These are phyloP conservation scores for Trachelus iudaicus DNA, from an alignment of 2,888 invertebrate genomes.

Conservation along the genomic window DNA sequence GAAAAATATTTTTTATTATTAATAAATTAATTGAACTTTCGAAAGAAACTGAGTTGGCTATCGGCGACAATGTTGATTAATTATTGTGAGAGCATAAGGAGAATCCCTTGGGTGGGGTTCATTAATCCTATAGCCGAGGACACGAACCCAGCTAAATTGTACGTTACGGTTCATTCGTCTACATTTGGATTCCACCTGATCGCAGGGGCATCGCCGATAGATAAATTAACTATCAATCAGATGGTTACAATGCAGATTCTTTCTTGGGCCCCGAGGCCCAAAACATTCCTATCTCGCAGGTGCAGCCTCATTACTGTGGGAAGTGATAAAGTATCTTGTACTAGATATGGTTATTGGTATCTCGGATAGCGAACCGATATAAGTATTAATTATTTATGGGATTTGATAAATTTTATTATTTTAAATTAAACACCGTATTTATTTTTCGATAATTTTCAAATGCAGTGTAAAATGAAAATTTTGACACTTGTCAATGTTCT, in stretches of 20 bases:
- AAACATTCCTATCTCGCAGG: conserved; percentile 36
- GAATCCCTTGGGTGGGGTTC: neutral
- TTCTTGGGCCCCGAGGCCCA: conserved; percentile 1
- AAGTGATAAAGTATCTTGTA: conserved; percentile 15
- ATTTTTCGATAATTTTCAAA: neutral
- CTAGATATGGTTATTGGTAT: neutral
- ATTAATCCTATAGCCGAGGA: conserved; percentile 2
- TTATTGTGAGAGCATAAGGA: neutral
- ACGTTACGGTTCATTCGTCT: conserved; percentile 11
- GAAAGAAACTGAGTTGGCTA: neutral
- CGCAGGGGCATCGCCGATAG: conserved; percentile 11
- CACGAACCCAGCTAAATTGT: neutral
- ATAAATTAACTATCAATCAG: conserved; percentile 24
- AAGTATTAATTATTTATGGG: neutral
- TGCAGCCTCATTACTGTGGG: conserved; percentile 20
- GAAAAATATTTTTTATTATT: neutral
- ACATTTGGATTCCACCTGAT: conserved; percentile 21
- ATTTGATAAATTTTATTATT: neutral
- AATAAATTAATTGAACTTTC: neutral
- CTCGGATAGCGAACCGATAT: neutral
- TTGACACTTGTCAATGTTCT: neutral
- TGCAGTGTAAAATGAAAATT: neutral
- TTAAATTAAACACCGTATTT: neutral
- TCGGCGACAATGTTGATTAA: neutral
- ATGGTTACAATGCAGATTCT: conserved; percentile 13